Evolutionary conservation across 2,888 invertebrate species (phyloP).

Genomic region (Drosophila affinis): DNA sequence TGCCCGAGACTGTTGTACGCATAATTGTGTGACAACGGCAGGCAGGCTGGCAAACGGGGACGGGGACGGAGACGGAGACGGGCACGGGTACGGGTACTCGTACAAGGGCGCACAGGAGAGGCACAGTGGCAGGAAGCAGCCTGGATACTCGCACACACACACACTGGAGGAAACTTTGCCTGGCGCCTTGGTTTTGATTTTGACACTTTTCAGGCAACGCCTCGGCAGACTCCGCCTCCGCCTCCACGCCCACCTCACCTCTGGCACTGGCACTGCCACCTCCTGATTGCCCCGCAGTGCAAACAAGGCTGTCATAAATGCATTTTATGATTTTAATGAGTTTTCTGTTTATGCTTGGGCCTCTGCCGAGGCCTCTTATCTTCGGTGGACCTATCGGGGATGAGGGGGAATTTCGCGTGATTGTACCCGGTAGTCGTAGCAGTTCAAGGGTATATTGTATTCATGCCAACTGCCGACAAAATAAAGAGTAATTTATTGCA

Average conservation of each 20-base stretch:
- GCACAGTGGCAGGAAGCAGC: constrained; percentile 34
- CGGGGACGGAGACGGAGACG: too few relatives aligned
- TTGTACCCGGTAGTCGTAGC: background rate
- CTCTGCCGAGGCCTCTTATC: background rate
- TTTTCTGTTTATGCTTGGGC: constrained; percentile 73
- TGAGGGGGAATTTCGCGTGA: constrained; percentile 14
- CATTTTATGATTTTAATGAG: constrained; percentile 80
- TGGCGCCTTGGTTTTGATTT: constrained; percentile 72
- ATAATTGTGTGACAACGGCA: constrained; percentile 76
- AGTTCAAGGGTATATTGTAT: background rate
- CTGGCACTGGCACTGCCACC: constrained; percentile 21
- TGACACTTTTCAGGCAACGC: constrained; percentile 67
- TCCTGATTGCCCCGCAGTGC: constrained; percentile 70
- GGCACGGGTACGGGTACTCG: too few relatives aligned
- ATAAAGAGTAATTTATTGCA: too few relatives aligned
- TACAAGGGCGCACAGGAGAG: background rate
- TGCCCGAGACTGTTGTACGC: constrained; percentile 65
- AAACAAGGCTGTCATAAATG: constrained; percentile 76
- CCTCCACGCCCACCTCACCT: background rate
- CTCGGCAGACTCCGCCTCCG: constrained; percentile 1
- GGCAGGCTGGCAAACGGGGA: constrained; percentile 9
- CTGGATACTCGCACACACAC: constrained; percentile 39
- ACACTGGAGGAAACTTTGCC: constrained; percentile 57
- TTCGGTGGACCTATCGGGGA: background rate
- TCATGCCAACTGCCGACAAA: too few relatives aligned